Base-by-base conservation (phyloP, 2,888 invertebrate species). In the Glomeris marginata region DNA sequence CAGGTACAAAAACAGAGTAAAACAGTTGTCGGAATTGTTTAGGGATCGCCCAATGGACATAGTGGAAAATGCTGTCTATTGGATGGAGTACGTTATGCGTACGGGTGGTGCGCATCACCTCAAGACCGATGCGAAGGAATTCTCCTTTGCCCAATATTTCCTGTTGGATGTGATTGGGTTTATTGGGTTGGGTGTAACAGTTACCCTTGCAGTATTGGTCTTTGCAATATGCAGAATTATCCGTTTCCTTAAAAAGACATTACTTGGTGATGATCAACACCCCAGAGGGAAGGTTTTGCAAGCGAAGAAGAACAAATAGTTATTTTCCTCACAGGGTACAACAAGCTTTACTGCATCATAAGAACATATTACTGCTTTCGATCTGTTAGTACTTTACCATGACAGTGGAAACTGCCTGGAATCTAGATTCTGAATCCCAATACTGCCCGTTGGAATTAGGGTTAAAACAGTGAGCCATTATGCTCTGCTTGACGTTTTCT, bases 81-180 rank as follows among this genome's bases (percentile, higher is more conserved):
- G 44, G 44, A 35, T 44, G 8, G 44, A 44, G n/a, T 44, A 44
- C 8, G 44, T 44, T 34, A 44, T 44, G 28, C 22, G 33, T 16
- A 16, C 33, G 10, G 11, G 10, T 2, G 44, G 44, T 22, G 22
- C 33, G 5, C 10, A 21, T 21, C 44, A 44, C 22, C 33, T 44
- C 1, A 21, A 44, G 22, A 18, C 33, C 11, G 2, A 34, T 15
- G 44, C 44, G 1, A 15, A 15, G 2, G 4, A 21, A 13, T 35
- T 44, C 1, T 35, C 33, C 34, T 33, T 33, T 16, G 33, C 22
- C 2, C 44, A 44, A 10, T 44, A 44, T 15, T 44, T 44, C 15
- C 35, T 33, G 13, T 2, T 44, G 18, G 44, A 44, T 44, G 44
- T 28, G 2, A 10, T 28, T 1, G 15, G 4, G 4, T 22, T 44